Evolutionary conservation across 2,113 vertebrate species (phyloP).

Genomic region (Pteronura brasiliensis): DNA sequence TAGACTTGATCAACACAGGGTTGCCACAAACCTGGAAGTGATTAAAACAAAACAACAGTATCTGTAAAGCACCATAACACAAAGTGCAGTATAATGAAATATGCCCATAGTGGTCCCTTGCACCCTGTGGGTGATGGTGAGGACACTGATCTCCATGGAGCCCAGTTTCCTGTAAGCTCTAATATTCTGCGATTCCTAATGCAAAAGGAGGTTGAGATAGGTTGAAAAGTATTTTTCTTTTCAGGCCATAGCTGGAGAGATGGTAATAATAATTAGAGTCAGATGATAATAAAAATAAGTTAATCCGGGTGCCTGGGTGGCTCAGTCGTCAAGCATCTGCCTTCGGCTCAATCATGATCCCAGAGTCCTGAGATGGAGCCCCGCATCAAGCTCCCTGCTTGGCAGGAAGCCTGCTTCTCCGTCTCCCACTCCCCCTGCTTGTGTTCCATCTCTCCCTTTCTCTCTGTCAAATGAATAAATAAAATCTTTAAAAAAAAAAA

Average conservation of each 20-base stretch:
- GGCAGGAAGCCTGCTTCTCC: too few relatives aligned
- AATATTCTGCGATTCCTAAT: neutral
- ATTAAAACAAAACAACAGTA: neutral
- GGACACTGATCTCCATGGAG: neutral
- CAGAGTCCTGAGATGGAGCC: too few relatives aligned
- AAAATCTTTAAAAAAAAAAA: too few relatives aligned
- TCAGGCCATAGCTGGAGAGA: neutral
- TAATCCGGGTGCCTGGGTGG: neutral
- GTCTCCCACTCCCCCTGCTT: too few relatives aligned
- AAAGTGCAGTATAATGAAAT: neutral
- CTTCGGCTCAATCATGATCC: too few relatives aligned
- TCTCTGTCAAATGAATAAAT: too few relatives aligned
- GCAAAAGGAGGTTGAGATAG: neutral
- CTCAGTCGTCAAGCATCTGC: too few relatives aligned
- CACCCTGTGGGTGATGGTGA: neutral
- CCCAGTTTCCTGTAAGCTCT: neutral
- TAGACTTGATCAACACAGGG: neutral
- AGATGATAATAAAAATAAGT: neutral
- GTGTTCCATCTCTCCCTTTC: too few relatives aligned
- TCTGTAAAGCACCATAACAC: neutral
- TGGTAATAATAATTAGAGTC: neutral
- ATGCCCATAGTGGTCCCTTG: neutral
- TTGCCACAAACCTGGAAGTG: neutral
- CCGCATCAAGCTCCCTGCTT: too few relatives aligned
- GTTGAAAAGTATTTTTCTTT: neutral